Base-by-base conservation (phyloP, 1,140 invertebrate species). In the Acromyrmex charruanus region DNA sequence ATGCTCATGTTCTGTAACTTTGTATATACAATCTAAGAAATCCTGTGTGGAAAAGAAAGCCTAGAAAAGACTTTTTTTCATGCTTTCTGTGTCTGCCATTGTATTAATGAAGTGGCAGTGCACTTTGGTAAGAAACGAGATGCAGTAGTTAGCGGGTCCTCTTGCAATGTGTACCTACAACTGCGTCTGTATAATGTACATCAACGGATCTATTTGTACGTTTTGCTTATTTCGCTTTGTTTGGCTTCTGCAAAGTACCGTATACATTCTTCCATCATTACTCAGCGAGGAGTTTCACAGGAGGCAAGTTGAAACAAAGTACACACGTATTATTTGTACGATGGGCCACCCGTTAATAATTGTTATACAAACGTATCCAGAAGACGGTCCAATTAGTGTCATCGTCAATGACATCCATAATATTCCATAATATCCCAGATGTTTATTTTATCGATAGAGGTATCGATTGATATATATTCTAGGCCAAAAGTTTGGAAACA, bases 251-350 rank as follows among this genome's bases (percentile, higher is more conserved):
- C 25, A 10, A 85, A 77, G 51, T 21, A 12, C 35, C 35, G 35
- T 39, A 39, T 39, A 39, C 12, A 51, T 77, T 58, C 58, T 88
- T 88, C 68, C 28, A 66, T 68, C 61, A 14, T 44, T 85, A 80
- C 25, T 6, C 53, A n/a, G 14, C 31, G 28, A 25, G 14, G 25
- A 58, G 63, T 31, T 81, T 31, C 31, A 14, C n/a, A 18, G 9
- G 39, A 61, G 55, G 10, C 49, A 18, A 66, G 21, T 49, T 21
- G 51, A 28, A 12, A 16, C 9, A 69, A 68, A 14, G 31, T 77
- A 68, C 63, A 75, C n/a, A 61, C 21, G 18, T 35, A 49, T 18
- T 81, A 81, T 71, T 81, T 58, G 6, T 28, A 39, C 14, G 21
- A 72, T 82, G 49, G 21, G 5, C 31, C 61, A 9, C 28, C 49